Evolutionary conservation across 2,797 vertebrate genomes (phyloP).

Genomic region (Ibycter americanus): DNA sequence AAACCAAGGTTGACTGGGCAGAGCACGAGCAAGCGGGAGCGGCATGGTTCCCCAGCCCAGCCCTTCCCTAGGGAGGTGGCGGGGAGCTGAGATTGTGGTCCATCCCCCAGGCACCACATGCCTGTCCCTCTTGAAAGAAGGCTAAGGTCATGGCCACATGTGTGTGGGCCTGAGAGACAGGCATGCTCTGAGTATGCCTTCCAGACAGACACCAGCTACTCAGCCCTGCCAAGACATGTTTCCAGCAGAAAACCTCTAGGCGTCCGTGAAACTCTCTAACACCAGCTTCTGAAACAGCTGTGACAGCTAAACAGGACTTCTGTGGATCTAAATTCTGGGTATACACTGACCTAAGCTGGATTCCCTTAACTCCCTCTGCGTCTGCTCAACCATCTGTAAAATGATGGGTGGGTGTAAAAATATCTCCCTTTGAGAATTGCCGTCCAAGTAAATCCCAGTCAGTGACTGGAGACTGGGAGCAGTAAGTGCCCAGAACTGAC

Average conservation of each 20-base stretch:
- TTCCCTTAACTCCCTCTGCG: conserved; percentile 4
- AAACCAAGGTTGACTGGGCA: not conserved
- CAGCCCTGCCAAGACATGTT: not conserved
- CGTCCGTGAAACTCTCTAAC: not conserved
- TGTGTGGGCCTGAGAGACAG: not conserved
- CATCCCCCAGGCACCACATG: accelerated
- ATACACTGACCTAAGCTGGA: conserved; percentile 16
- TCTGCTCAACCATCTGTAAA: conserved; percentile 47
- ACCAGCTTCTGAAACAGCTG: not conserved
- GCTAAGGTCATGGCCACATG: not conserved
- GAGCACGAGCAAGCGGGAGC: not conserved
- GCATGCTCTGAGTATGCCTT: not conserved
- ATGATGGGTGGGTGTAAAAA: not conserved
- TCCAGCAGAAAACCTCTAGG: not conserved
- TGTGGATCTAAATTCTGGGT: conserved; percentile 36
- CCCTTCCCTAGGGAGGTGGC: not conserved
- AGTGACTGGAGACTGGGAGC: not conserved
- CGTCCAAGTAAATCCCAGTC: not conserved
- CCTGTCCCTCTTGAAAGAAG: not conserved
- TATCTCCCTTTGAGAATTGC: not conserved
- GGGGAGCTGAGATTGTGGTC: not conserved
- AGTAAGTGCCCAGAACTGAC: not conserved
- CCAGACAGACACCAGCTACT: not conserved
- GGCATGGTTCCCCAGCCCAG: not conserved
- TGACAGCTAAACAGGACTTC: conserved; percentile 20